Conservation (phyloP, 1,140 invertebrate genomes). For the Drosophila sproati region DNA sequence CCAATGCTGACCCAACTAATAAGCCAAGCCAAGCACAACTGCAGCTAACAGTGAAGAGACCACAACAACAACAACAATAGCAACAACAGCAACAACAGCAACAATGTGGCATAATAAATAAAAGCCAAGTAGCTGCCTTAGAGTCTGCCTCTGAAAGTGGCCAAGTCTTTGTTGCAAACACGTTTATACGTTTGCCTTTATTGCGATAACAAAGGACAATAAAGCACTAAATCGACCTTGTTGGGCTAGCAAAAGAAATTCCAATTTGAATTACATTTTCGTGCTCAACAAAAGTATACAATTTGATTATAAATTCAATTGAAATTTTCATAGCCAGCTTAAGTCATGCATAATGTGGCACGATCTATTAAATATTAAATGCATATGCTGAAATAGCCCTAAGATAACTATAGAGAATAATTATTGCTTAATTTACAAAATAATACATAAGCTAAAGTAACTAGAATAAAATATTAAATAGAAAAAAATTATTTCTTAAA, state of each 20-base stretch:
- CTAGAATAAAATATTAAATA: no score
- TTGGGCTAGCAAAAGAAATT: neutral
- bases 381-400: no score
- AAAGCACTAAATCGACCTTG: neutral
- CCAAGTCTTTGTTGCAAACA: constrained; percentile 10
- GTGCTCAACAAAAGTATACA: neutral
- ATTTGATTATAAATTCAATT: neutral
- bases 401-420: no score
- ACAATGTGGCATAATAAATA: constrained; percentile 79
- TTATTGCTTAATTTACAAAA: no score
- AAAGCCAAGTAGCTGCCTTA: constrained; percentile 78
- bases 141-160: constrained; percentile 68
- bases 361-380: neutral
- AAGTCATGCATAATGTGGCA: neutral
- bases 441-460: no score
- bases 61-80: constrained; percentile 37
- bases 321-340: neutral
- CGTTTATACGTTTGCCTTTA: constrained; percentile 15
- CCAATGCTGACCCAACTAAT: constrained; percentile 74
- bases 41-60: constrained; percentile 43
- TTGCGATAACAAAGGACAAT: constrained; percentile 6
- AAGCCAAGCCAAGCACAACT: constrained; percentile 56
- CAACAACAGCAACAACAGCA: constrained; percentile 50
- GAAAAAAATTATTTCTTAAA: no score
- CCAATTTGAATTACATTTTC: neutral